These are phyloP conservation scores for Mormyrus proboscirostris DNA, from an alignment of 2,797 vertebrate genomes.

Conservation along the genomic window DNA sequence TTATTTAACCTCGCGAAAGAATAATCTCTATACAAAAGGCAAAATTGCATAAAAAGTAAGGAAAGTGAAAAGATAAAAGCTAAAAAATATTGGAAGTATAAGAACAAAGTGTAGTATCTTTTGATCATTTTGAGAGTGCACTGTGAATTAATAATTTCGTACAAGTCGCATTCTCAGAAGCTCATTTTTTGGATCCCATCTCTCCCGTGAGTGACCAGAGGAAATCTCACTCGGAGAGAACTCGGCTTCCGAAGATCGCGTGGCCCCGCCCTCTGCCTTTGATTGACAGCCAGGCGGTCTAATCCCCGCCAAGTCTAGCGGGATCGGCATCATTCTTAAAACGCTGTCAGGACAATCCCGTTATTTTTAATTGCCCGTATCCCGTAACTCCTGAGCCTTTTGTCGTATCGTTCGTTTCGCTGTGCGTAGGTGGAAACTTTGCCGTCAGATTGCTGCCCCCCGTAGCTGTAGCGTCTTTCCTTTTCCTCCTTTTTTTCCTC, in stretches of 20 bases:
- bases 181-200: not conserved
- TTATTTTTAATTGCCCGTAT: constrained; percentile 26
- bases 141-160: not conserved
- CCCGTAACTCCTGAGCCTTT: not conserved
- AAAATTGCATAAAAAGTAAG: not conserved
- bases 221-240: not conserved
- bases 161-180: not conserved
- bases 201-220: not conserved
- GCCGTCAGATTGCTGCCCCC: not conserved
- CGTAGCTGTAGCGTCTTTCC: not conserved
- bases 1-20: not conserved
- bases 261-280: constrained; percentile 50
- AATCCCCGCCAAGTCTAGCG: constrained; percentile 36
- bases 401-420: not conserved
- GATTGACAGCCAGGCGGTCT: constrained; percentile 50
- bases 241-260: constrained; percentile 37
- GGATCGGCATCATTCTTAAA: constrained; percentile 17
- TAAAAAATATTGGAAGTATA: not conserved
- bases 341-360: constrained; percentile 19
- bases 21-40: not conserved
- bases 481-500: not conserved
- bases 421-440: constrained; percentile 30
- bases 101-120: not conserved
- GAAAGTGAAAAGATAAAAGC: not conserved
- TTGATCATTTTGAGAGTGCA: not conserved